A percentile compares a stretch with the other conserved stretches of the same genome.
These are phyloP conservation scores for Polydrusus cervinus DNA, from an alignment of 2,888 invertebrate genomes.

Conservation along the genomic window DNA sequence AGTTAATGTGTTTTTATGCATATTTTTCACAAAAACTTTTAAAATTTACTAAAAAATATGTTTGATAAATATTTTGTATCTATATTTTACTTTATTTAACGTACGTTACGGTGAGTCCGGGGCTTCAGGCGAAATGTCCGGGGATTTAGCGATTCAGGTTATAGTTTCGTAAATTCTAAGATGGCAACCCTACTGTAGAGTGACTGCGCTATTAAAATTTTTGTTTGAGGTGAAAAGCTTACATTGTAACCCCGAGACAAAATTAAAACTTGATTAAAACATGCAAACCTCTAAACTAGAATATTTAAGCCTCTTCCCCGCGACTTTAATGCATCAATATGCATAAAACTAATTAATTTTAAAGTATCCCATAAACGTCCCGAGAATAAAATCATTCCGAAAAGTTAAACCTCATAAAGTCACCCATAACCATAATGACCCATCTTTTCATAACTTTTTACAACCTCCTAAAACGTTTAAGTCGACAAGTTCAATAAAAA, in stretches of 20 bases:
- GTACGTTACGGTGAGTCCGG: too few species aligned
- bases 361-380: constrained; percentile 45
- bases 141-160: too few species aligned
- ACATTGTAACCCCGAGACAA: background rate
- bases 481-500: constrained; percentile 42
- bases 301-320: background rate
- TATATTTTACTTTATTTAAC: too few species aligned
- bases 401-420: constrained; percentile 39
- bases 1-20: too few species aligned
- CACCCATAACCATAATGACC: constrained; percentile 33
- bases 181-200: too few species aligned
- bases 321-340: constrained; percentile 17
- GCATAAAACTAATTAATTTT: constrained; percentile 34
- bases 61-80: too few species aligned
- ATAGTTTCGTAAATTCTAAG: too few species aligned
- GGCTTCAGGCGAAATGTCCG: too few species aligned
- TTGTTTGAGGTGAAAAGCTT: too few species aligned
- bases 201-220: too few species aligned
- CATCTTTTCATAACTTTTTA: constrained; percentile 38
- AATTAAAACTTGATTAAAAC: background rate
- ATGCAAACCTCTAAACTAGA: constrained; percentile 5
- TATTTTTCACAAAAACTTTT: too few species aligned
- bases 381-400: constrained; percentile 35
- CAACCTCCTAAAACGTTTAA: constrained; percentile 33
- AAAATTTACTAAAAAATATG: too few species aligned